Evolutionary conservation across 1,140 invertebrate genomes (phyloP).

Genomic region (Schlechtendalia chinensis): DNA sequence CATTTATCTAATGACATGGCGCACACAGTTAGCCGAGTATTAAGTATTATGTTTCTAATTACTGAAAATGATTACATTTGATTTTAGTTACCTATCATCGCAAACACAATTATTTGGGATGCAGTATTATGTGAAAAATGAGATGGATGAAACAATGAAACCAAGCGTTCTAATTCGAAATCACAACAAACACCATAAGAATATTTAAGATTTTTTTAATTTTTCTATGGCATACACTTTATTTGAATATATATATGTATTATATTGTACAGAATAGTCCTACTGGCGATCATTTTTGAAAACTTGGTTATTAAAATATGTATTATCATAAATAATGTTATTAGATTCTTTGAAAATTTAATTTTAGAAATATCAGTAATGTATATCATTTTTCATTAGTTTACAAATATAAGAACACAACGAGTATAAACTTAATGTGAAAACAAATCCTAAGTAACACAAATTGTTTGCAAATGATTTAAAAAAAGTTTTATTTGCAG

Average conservation of each 20-base stretch:
- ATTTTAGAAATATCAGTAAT: no score
- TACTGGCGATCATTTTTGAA: not conserved
- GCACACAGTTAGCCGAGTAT: no score
- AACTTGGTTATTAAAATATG: not conserved
- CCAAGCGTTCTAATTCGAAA: constrained; percentile 2
- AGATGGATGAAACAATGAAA: constrained; percentile 2
- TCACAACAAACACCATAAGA: constrained; percentile 26
- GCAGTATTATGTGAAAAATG: constrained; percentile 34
- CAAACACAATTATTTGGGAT: constrained; percentile 30
- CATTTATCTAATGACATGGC: no score
- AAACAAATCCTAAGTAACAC: no score
- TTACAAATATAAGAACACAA: no score
- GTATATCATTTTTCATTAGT: no score
- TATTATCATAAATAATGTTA: no score
- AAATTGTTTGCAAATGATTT: no score
- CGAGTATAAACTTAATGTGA: no score
- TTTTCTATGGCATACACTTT: not conserved
- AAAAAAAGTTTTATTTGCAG: no score
- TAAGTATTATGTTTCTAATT: no score
- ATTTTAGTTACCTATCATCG: constrained; percentile 28
- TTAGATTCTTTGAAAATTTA: no score
- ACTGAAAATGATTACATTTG: not conserved
- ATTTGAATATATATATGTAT: not conserved
- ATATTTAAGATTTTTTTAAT: constrained; percentile 17
- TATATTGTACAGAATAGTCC: not conserved